A percentile compares a stretch with the other conserved stretches of the same genome.
These are phyloP conservation scores for Etia nguti DNA, from an alignment of 2,113 vertebrate species.

Conservation along the genomic window DNA sequence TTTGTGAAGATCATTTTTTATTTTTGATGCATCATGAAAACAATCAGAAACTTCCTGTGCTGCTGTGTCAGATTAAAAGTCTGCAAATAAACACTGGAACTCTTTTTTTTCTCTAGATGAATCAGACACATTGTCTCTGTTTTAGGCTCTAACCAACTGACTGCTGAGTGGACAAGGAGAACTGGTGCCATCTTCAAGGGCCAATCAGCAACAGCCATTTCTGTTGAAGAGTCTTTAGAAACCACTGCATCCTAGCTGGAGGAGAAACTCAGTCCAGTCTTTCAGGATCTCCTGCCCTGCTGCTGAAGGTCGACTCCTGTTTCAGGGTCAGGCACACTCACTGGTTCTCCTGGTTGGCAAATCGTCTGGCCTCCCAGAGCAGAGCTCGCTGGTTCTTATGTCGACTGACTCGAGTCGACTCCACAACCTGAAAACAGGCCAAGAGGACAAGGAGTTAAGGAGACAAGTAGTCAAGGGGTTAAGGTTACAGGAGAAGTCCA, in stretches of 20 bases:
- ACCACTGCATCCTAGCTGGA: neutral
- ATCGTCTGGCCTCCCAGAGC: slow-evolving; percentile 81
- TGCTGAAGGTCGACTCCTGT: neutral
- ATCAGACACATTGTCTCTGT: neutral
- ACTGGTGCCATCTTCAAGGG: neutral
- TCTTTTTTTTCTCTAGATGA: neutral
- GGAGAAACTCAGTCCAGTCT: neutral
- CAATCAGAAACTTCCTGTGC: neutral
- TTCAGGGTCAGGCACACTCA: neutral
- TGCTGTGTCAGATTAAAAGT: neutral
- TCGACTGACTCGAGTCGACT: slow-evolving; percentile 77
- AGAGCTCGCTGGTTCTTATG: slow-evolving; percentile 78
- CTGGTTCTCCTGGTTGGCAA: slow-evolving; percentile 50
- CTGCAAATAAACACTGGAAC: neutral
- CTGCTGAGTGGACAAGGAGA: neutral
- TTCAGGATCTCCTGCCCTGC: neutral
- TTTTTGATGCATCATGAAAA: neutral
- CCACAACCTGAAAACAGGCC: slow-evolving; percentile 73
- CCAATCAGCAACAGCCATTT: neutral
- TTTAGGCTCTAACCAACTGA: neutral
- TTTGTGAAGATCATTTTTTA: neutral
- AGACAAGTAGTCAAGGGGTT: neutral
- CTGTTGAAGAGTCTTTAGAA: neutral
- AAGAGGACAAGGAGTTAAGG: neutral
- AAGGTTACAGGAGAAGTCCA: neutral